These are phyloP conservation scores for Diplodus puntazzo DNA, from an alignment of 2,797 vertebrate genomes.

Conservation along the genomic window DNA sequence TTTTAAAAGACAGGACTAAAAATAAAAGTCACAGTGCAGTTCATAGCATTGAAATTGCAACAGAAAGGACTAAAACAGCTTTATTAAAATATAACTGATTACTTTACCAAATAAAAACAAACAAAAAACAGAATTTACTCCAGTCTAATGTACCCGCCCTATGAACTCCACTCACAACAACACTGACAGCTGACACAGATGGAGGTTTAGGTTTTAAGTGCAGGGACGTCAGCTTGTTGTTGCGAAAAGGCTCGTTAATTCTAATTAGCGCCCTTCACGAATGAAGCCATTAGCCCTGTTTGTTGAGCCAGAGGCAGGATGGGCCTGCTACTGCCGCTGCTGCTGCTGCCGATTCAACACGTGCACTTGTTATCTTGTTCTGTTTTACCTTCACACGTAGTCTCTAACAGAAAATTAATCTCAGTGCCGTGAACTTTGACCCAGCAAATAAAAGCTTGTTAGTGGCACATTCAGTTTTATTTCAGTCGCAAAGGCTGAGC, in stretches of 20 bases:
- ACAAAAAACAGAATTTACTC: neutral
- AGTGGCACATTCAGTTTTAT: constrained; percentile 5
- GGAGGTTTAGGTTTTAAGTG: constrained; percentile 58
- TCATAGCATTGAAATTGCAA: no score
- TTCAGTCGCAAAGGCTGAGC: constrained; percentile 13
- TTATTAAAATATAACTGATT: neutral
- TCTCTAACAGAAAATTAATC: constrained; percentile 15
- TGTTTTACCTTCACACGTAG: constrained; percentile 41
- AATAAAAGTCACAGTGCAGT: neutral
- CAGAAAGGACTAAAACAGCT: no score
- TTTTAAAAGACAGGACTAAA: neutral
- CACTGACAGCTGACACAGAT: constrained; percentile 14
- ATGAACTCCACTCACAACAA: neutral
- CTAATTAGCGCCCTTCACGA: constrained; percentile 76
- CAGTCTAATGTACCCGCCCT: neutral
- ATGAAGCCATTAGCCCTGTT: constrained; percentile 68
- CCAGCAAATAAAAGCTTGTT: constrained; percentile 14
- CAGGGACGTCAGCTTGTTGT: constrained; percentile 44
- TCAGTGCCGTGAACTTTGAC: constrained; percentile 18
- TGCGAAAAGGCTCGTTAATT: constrained; percentile 67
- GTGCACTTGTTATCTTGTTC: constrained; percentile 28
- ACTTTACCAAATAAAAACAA: neutral
- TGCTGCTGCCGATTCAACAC: constrained; percentile 8
- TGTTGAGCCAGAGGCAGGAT: constrained; percentile 43
- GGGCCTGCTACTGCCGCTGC: neutral